Percentiles rank a stretch among this genome's conserved stretches.
These are phyloP conservation scores for Callipepla californica DNA, from an alignment of 2,113 vertebrate species.

Conservation along the genomic window DNA sequence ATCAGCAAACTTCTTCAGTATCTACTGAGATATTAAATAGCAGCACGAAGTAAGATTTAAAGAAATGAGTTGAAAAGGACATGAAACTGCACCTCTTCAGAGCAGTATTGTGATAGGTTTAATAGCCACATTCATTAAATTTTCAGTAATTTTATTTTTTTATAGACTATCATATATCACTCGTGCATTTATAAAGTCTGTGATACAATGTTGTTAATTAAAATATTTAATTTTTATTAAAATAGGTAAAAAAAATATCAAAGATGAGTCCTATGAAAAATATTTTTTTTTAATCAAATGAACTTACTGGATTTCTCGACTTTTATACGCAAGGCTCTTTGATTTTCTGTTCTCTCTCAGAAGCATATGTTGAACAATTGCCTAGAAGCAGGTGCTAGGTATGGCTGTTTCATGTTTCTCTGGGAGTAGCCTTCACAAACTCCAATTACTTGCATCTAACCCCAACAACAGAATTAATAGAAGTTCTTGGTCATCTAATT, in stretches of 20 bases:
- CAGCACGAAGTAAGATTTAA: neutral
- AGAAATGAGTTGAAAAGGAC: neutral
- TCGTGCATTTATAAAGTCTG: neutral
- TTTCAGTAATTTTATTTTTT: neutral
- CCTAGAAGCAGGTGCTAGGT: neutral
- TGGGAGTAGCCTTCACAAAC: neutral
- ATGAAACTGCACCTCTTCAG: neutral
- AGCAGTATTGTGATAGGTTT: neutral
- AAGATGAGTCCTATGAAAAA: neutral
- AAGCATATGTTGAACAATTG: neutral
- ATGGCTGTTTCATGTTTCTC: neutral
- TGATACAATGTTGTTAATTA: neutral
- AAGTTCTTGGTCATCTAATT: neutral
- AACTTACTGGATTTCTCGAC: neutral
- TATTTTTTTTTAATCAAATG: neutral
- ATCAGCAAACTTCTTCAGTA: neutral
- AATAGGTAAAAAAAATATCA: neutral
- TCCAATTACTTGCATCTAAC: neutral
- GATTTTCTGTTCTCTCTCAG: neutral
- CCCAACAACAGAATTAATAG: neutral
- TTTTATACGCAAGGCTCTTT: neutral
- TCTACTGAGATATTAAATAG: neutral
- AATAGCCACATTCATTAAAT: neutral
- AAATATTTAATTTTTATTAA: neutral
- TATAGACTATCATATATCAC: neutral